phyloP scores from a whole-genome alignment of 2,797 vertebrate genomes.

The Tadarida brasiliensis region DNA sequence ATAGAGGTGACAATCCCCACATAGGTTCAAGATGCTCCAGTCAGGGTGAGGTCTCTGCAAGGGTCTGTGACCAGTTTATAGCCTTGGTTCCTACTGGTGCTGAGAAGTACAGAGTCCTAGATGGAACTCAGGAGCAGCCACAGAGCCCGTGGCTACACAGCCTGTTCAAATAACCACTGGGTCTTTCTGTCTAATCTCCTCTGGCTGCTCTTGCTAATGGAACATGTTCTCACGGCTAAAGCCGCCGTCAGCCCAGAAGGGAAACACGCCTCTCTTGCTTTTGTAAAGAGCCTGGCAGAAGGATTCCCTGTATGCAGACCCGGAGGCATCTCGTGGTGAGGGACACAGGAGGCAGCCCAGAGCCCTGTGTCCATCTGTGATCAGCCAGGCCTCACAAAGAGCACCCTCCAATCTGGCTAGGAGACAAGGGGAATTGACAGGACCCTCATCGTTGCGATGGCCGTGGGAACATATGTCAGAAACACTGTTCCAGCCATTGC shows the following conservation, averaged over 20 bases:
- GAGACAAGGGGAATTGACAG: neutral
- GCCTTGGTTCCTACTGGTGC: neutral
- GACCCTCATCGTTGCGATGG: neutral
- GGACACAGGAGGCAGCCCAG: neutral
- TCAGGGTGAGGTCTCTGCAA: neutral
- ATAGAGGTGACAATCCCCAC: neutral
- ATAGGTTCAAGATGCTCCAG: neutral
- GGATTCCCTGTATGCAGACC: neutral
- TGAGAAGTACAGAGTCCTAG: too few relatives aligned
- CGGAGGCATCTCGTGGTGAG: neutral
- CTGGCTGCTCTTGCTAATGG: neutral
- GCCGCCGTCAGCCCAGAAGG: neutral
- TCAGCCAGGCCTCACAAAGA: neutral
- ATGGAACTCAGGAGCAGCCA: neutral
- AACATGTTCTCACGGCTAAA: slow-evolving; percentile 15
- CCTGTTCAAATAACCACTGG: neutral
- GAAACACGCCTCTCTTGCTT: neutral
- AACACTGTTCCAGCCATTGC: neutral
- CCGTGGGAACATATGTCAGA: slow-evolving; percentile 27
- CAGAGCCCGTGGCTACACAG: neutral
- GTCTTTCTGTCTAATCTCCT: neutral
- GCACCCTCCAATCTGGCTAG: neutral
- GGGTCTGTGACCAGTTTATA: neutral
- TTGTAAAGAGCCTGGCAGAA: neutral
- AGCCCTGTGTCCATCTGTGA: neutral